Base-by-base conservation (phyloP, 1,140 invertebrate genomes). In the Hyphantria cunea region DNA sequence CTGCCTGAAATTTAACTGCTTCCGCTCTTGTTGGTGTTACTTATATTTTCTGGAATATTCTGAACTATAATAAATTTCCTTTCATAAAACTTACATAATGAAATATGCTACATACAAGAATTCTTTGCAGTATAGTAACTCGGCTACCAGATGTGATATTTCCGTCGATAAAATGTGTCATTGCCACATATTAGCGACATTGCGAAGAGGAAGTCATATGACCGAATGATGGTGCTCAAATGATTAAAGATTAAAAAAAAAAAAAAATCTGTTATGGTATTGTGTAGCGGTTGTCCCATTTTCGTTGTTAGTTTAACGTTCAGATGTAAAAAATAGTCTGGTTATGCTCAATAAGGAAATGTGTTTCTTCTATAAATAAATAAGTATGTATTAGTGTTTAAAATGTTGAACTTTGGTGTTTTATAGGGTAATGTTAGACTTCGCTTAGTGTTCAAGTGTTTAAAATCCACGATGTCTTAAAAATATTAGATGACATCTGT, bases 311-410 rank as follows among this genome's bases (percentile, higher is more conserved):
- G 8, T 25, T 56, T 25, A 53, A 53, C 39, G 34, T 53, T 53
- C 33, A 31, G 51, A 53, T 12, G 45, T 47, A 56, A 56, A 34
- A 47, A 47, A 56, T 47, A 45, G 42, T 56, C 53, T 56, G 53
- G 53, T 56, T 42, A 56, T 56, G 53, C 41, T 56, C 45, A 56
- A 56, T 56, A 56, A 47, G 53, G 53, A 56, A 56, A 56, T 47
- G 42, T 56, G 5, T 56, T 56, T 45, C 41, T 32, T 31, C 53
- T 56, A 55, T 55, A 47, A 47, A 47, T 56, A 47, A 53, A 25
- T 56, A 31, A 47, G 42, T 44, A 44, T 44, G 41, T 56, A 47
- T 56, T 37, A 34, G 41, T 25, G 45, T 45, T 39, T 15, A 39
- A 45, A 47, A 33, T 41, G 44, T 56, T 33, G 10, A 14, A 44